These are phyloP conservation scores for Pempheris klunzingeri DNA, from an alignment of 2,797 vertebrate species.

Conservation along the genomic window DNA sequence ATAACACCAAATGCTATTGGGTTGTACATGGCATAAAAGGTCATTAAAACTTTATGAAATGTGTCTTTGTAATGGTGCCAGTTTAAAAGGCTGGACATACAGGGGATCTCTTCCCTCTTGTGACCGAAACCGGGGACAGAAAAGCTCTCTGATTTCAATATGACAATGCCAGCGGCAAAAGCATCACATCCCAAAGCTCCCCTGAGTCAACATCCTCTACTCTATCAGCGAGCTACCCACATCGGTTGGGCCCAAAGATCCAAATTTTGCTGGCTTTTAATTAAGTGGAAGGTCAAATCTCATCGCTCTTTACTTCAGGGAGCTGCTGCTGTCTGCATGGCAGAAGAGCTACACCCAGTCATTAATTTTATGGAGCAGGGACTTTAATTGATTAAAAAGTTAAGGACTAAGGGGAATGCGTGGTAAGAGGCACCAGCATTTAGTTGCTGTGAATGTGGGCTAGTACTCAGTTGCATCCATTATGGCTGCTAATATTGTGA, in stretches of 20 bases:
- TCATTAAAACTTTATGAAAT: slow-evolving; percentile 79
- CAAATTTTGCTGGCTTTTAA: slow-evolving; percentile 86
- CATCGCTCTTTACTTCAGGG: slow-evolving; percentile 82
- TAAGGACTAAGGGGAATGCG: slow-evolving; percentile 74
- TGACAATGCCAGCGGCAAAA: slow-evolving; percentile 86
- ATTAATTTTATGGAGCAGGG: slow-evolving; percentile 82
- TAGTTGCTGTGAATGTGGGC: slow-evolving; percentile 43
- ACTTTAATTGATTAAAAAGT: slow-evolving; percentile 85
- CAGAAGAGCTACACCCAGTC: slow-evolving; percentile 78
- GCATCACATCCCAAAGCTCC: slow-evolving; percentile 73
- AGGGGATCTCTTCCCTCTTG: slow-evolving; percentile 58
- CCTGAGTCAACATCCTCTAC: slow-evolving; percentile 61
- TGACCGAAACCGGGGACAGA: slow-evolving; percentile 55
- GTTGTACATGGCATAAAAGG: slow-evolving; percentile 56
- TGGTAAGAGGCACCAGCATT: slow-evolving; percentile 52
- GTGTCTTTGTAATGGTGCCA: slow-evolving; percentile 68
- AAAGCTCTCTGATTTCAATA: slow-evolving; percentile 81
- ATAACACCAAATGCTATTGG: slow-evolving; percentile 58
- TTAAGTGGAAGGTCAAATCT: slow-evolving; percentile 87
- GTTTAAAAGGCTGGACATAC: slow-evolving; percentile 65
- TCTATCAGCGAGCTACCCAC: slow-evolving; percentile 57
- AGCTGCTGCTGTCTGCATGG: slow-evolving; percentile 79
- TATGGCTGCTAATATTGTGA: slow-evolving; percentile 27
- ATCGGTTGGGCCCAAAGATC: slow-evolving; percentile 75
- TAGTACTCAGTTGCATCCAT: slow-evolving; percentile 35